Evolutionary conservation across 2,888 invertebrate genomes (phyloP).

Genomic region (Synanthedon myopaeformis): DNA sequence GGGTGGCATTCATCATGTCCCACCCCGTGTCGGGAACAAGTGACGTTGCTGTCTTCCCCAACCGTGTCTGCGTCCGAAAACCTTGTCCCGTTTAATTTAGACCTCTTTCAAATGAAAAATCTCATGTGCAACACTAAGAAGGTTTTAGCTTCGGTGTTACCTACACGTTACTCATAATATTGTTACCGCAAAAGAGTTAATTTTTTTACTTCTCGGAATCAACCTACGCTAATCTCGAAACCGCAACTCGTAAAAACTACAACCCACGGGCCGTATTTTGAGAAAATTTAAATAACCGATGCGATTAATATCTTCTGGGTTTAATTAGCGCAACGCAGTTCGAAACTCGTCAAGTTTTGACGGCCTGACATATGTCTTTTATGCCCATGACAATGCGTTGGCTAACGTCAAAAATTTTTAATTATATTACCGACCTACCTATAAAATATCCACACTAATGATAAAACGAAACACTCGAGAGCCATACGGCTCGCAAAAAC

Average conservation of each 20-base stretch:
- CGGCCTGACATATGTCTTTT: conserved; percentile 38
- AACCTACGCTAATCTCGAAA: conserved; percentile 51
- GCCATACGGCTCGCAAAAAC: conserved; percentile 53
- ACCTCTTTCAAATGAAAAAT: not conserved
- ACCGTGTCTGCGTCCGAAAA: conserved; percentile 40
- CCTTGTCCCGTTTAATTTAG: not conserved
- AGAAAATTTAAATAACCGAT: conserved; percentile 55
- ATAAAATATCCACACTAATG: not conserved
- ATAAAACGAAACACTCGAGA: conserved; percentile 18
- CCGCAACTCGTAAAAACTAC: conserved; percentile 53
- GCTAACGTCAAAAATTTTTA: conserved; percentile 32
- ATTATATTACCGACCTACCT: conserved; percentile 22
- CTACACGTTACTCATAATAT: conserved; percentile 27
- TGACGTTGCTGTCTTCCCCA: conserved; percentile 59
- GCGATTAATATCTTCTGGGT: conserved; percentile 50
- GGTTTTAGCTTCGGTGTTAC: not conserved
- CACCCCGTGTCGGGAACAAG: conserved; percentile 63
- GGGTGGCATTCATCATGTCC: conserved; percentile 59
- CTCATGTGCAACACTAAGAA: not conserved
- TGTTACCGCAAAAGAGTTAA: conserved; percentile 35
- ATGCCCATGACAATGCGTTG: conserved; percentile 36
- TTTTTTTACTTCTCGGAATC: conserved; percentile 54
- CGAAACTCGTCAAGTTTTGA: conserved; percentile 45
- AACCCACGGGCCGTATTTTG: conserved; percentile 35
- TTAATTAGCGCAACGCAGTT: conserved; percentile 54